Percentiles rank a stretch among this genome's conserved stretches.
Conservation (phyloP, 1,140 invertebrate species). For the Steinernema feltiae region DNA sequence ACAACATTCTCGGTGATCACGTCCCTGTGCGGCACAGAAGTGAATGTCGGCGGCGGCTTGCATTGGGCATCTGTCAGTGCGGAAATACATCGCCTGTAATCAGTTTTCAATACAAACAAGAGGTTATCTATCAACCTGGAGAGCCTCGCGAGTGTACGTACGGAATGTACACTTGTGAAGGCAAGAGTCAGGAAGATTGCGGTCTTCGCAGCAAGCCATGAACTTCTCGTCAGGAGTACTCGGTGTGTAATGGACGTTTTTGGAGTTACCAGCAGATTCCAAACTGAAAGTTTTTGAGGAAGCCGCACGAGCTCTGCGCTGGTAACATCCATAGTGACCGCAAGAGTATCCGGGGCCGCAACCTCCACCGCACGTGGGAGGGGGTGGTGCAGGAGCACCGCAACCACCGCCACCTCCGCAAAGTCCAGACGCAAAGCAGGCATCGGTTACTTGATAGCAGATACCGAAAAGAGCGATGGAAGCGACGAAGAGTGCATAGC, state of each 20-base stretch:
- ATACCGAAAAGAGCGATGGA: neutral
- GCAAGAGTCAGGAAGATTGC: slow-evolving; percentile 47
- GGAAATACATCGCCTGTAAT: slow-evolving; percentile 33
- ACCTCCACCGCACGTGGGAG: slow-evolving; percentile 25
- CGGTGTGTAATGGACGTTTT: neutral
- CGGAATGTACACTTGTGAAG: slow-evolving; percentile 41
- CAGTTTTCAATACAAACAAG: neutral
- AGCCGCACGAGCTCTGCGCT: slow-evolving; percentile 22
- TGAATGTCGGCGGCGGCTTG: slow-evolving; percentile 49
- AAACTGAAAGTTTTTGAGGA: slow-evolving; percentile 31
- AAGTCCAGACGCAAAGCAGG: slow-evolving; percentile 37
- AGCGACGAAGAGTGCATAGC: neutral
- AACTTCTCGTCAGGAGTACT: slow-evolving; percentile 45
- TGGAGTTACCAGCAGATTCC: neutral
- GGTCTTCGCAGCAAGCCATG: slow-evolving; percentile 46
- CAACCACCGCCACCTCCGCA: slow-evolving; percentile 28
- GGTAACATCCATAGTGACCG: slow-evolving; percentile 31
- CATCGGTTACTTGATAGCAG: neutral
- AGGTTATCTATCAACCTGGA: slow-evolving; percentile 19
- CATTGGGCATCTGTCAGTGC: slow-evolving; percentile 42
- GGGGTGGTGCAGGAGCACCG: slow-evolving; percentile 26
- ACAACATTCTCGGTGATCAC: slow-evolving; percentile 40
- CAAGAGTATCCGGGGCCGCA: neutral
- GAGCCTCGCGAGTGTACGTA: slow-evolving; percentile 46
- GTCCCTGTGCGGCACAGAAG: slow-evolving; percentile 47